These are phyloP conservation scores for Germaria angustata DNA, from an alignment of 2,888 invertebrate genomes.

Conservation along the genomic window DNA sequence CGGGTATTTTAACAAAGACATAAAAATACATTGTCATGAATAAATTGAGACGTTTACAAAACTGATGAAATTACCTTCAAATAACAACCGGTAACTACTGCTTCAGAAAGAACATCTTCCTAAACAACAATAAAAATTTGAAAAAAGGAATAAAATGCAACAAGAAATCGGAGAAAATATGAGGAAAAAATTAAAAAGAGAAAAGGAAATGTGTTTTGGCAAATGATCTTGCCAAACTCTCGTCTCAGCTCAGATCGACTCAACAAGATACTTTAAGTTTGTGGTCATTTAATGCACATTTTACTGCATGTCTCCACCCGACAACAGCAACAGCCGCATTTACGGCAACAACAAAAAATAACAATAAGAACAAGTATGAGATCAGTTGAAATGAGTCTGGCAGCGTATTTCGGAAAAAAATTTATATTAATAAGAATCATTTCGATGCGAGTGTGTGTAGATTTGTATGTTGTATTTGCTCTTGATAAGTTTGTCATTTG, in stretches of 20 bases:
- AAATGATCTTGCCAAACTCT: constrained; percentile 46
- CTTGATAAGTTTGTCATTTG: constrained; percentile 49
- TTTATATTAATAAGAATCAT: no score
- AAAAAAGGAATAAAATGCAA: constrained; percentile 15
- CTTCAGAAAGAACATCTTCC: neutral
- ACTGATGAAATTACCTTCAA: constrained; percentile 50
- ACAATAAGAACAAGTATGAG: neutral
- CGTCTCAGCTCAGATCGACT: constrained; percentile 10
- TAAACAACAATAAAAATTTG: neutral
- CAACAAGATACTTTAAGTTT: constrained; percentile 44
- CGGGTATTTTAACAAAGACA: neutral
- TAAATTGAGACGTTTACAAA: constrained; percentile 59
- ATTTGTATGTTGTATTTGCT: neutral
- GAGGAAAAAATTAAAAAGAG: neutral
- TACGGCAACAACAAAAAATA: neutral
- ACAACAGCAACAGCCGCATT: neutral
- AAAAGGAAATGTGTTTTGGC: constrained; percentile 19
- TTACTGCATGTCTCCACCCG: constrained; percentile 33
- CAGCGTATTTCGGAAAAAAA: neutral
- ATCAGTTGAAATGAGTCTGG: neutral
- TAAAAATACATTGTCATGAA: constrained; percentile 18
- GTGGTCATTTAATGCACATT: constrained; percentile 50
- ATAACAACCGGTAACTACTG: constrained; percentile 37
- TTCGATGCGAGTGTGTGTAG: neutral
- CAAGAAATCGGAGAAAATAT: constrained; percentile 19